These are phyloP conservation scores for Dolichallabes microphthalmus DNA, from an alignment of 2,113 vertebrate species.

Conservation along the genomic window DNA sequence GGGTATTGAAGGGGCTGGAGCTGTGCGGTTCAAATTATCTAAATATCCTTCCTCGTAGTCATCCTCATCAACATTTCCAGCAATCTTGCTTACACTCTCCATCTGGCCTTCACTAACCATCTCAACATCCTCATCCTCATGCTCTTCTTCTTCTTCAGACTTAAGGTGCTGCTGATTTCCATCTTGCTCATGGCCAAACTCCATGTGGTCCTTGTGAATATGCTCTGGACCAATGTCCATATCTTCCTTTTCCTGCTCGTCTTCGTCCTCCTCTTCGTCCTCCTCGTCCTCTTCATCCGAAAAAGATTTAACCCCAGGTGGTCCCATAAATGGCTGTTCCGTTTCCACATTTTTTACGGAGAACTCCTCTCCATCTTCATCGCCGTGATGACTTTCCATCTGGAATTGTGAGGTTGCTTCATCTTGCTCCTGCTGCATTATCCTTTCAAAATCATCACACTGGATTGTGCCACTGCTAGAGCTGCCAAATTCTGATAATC, in stretches of 20 bases:
- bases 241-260: constrained; percentile 66
- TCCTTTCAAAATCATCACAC: constrained; percentile 66
- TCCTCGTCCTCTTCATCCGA: constrained; percentile 68
- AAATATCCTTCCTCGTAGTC: constrained; percentile 62
- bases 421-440: constrained; percentile 63
- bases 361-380: constrained; percentile 63
- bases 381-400: constrained; percentile 49
- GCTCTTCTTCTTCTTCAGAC: constrained; percentile 54
- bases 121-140: constrained; percentile 74
- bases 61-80: constrained; percentile 67
- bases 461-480: constrained; percentile 63
- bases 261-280: constrained; percentile 60
- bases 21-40: constrained; percentile 65
- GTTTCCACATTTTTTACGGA: constrained; percentile 67
- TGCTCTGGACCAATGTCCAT: constrained; percentile 71
- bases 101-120: constrained; percentile 72
- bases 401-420: constrained; percentile 46
- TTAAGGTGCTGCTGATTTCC: constrained; percentile 59
- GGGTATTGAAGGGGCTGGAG: constrained; percentile 49
- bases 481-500: constrained; percentile 57
- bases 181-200: constrained; percentile 66
- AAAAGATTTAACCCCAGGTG: constrained; percentile 73
- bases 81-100: constrained; percentile 60
- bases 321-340: constrained; percentile 67
- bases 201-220: constrained; percentile 66